Conservation (phyloP, 2,113 vertebrate genomes). For the Pavo muticus region DNA sequence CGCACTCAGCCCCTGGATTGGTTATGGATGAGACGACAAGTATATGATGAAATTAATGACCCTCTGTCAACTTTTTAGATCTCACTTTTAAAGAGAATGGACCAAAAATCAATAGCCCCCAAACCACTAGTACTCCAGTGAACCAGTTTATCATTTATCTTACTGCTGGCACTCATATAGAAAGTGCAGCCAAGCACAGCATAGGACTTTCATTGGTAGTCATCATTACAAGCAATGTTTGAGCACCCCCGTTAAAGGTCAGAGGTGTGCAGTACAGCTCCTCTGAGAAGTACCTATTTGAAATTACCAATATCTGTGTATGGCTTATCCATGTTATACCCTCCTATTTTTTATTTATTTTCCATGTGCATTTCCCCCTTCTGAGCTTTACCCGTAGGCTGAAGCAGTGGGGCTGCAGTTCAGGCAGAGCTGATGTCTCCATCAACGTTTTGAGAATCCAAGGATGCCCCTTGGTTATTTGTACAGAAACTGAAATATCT, state of each 20-base stretch:
- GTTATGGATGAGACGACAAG: constrained; percentile 88
- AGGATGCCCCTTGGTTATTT: background rate
- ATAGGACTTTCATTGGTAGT: constrained; percentile 81
- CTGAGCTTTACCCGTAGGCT: constrained; percentile 11
- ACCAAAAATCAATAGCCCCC: constrained; percentile 90
- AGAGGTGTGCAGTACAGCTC: constrained; percentile 75
- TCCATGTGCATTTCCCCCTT: background rate
- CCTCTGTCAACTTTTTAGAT: constrained; percentile 92
- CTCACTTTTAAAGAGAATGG: constrained; percentile 90
- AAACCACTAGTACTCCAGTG: constrained; percentile 87
- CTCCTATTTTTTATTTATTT: background rate
- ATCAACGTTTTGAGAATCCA: background rate
- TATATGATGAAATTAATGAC: constrained; percentile 92
- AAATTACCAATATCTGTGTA: constrained; percentile 61
- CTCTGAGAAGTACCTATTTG: constrained; percentile 70
- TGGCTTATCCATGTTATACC: constrained; percentile 8
- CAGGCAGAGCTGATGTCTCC: background rate
- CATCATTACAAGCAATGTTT: constrained; percentile 80
- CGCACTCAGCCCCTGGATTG: constrained; percentile 83
- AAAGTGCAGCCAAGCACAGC: constrained; percentile 87
- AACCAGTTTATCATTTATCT: constrained; percentile 90
- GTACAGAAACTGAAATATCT: constrained; percentile 3
- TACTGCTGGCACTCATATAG: constrained; percentile 87
- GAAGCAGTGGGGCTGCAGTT: background rate
- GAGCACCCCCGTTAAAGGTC: constrained; percentile 81